These are phyloP conservation scores for Galbula dea DNA, from an alignment of 2,113 vertebrate genomes.

Conservation along the genomic window DNA sequence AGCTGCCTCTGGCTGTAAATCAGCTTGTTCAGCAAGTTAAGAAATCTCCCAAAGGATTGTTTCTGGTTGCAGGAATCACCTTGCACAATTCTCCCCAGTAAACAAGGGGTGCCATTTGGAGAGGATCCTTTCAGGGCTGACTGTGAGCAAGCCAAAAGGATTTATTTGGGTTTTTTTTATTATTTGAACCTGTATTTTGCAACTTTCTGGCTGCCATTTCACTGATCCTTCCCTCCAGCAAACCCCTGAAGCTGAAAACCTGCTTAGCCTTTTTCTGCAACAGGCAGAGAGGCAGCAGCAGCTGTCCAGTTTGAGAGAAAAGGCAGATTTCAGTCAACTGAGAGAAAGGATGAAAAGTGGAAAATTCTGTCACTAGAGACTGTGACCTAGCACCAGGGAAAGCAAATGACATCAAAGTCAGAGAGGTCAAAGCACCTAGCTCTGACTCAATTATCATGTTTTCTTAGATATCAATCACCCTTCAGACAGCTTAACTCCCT, in stretches of 20 bases:
- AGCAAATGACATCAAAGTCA: neutral
- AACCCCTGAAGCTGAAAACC: slow-evolving; percentile 55
- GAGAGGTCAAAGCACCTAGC: neutral
- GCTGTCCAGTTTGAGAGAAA: slow-evolving; percentile 7
- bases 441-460: neutral
- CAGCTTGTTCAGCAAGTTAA: neutral
- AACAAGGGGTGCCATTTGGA: neutral
- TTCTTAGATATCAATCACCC: neutral
- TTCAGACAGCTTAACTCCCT: neutral
- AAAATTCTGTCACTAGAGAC: neutral
- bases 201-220: neutral
- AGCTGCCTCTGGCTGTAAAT: neutral
- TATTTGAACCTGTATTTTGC: neutral
- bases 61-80: neutral
- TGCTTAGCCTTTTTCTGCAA: slow-evolving; percentile 13
- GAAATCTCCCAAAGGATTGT: neutral
- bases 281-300: neutral
- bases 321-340: slow-evolving; percentile 4
- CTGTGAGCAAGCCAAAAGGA: neutral
- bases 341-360: neutral
- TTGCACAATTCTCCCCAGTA: neutral
- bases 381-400: rapidly evolving
- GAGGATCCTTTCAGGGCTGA: neutral
- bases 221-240: slow-evolving; percentile 18
- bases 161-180: too few relatives aligned